These are phyloP conservation scores for Drosophila gunungcola DNA, from an alignment of 1,140 invertebrate species.

Conservation along the genomic window DNA sequence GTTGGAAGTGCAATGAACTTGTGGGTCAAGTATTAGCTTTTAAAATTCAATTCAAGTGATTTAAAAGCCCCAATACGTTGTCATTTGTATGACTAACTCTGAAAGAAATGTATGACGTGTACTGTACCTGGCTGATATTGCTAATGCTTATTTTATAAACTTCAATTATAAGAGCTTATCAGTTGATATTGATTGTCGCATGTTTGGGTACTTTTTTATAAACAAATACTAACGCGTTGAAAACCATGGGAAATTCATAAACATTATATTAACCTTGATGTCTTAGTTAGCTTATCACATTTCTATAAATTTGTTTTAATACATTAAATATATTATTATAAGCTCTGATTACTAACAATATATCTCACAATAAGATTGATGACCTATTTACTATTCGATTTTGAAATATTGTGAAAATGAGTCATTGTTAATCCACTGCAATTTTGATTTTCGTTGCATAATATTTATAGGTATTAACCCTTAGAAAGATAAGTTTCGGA, in stretches of 20 bases:
- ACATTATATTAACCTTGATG: too few species aligned
- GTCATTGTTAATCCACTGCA: not conserved
- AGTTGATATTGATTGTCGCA: not conserved
- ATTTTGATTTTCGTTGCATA: constrained; percentile 19
- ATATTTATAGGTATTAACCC: constrained; percentile 18
- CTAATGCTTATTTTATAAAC: not conserved
- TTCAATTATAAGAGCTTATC: constrained; percentile 7
- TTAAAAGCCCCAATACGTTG: not conserved
- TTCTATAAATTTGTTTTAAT: too few species aligned
- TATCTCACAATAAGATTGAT: not conserved
- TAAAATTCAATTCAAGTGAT: not conserved
- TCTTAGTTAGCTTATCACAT: too few species aligned
- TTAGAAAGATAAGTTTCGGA: not conserved
- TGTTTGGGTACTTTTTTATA: not conserved
- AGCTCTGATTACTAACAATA: too few species aligned
- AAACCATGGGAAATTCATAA: too few species aligned
- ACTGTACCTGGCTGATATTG: not conserved
- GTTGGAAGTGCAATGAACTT: constrained; percentile 21
- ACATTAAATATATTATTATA: too few species aligned
- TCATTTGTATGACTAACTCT: constrained; percentile 23
- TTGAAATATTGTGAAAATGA: not conserved
- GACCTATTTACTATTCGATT: not conserved
- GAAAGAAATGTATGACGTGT: constrained; percentile 20
- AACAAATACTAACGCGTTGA: too few species aligned
- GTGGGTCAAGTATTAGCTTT: not conserved